These are phyloP conservation scores for Hydractinia symbiolongicarpus DNA, from an alignment of 30 jellyfish, hydroid and myxozoan genomes.

Conservation along the genomic window DNA sequence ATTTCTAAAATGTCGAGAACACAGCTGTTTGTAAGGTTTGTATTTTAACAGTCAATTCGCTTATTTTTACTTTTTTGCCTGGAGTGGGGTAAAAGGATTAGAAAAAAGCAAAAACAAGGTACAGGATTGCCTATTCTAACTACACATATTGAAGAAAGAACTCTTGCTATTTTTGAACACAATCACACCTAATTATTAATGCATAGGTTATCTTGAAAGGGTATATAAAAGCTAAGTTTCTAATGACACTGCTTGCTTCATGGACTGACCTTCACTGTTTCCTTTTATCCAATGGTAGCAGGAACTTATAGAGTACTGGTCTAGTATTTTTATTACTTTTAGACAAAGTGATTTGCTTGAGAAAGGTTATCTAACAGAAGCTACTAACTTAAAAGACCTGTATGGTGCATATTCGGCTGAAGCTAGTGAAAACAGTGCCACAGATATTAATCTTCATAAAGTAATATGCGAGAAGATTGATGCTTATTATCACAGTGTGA, in stretches of 20 bases:
- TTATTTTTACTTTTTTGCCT: not conserved
- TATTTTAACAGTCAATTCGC: not conserved
- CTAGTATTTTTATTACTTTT: not conserved
- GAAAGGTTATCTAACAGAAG: conserved; percentile 50
- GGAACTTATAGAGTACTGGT: too few relatives aligned
- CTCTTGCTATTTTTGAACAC: too few relatives aligned
- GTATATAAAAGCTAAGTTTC: too few relatives aligned
- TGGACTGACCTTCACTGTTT: too few relatives aligned
- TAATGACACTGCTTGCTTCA: too few relatives aligned
- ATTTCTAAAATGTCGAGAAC: conserved; percentile 43
- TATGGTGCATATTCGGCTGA: conserved; percentile 44
- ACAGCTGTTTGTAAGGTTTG: conserved; percentile 52
- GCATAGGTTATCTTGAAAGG: too few relatives aligned
- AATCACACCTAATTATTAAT: too few relatives aligned
- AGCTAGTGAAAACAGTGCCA: conserved; percentile 23
- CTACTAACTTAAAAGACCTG: conserved; percentile 43
- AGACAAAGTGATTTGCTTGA: conserved; percentile 71
- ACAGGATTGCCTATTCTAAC: too few relatives aligned
- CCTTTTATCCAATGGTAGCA: too few relatives aligned
- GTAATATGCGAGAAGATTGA: conserved; percentile 45
- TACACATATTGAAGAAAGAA: too few relatives aligned
- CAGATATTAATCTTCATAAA: conserved; percentile 40
- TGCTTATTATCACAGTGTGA: conserved; percentile 10
- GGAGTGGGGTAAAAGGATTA: too few relatives aligned
- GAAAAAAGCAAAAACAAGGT: too few relatives aligned